Evolutionary conservation across 2,113 vertebrate genomes (phyloP).

Genomic region (Dipodomys spectabilis): DNA sequence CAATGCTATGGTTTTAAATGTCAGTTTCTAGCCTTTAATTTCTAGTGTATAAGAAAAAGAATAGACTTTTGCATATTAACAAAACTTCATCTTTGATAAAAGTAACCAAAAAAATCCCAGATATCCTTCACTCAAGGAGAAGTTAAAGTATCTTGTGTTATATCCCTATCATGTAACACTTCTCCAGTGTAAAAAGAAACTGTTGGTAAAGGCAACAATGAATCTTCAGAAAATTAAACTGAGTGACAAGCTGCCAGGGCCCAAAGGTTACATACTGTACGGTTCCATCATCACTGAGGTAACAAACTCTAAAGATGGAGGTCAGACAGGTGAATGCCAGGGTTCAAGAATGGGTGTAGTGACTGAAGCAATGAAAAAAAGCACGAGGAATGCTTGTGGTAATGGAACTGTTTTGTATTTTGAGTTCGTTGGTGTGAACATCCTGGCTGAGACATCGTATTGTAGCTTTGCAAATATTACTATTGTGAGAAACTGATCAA

Average conservation of each 20-base stretch:
- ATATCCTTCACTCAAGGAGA: not conserved
- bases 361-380: not conserved
- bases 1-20: not conserved
- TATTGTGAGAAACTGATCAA: not conserved
- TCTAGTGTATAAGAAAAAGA: not conserved
- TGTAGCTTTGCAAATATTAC: not conserved
- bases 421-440: not conserved
- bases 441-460: not conserved
- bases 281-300: not conserved
- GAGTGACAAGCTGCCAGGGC: not conserved
- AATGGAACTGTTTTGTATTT: not conserved
- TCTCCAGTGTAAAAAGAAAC: not conserved
- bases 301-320: not conserved
- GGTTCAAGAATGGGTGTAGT: not conserved
- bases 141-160: not conserved
- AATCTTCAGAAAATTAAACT: not conserved
- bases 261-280: not conserved
- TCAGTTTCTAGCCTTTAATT: not conserved
- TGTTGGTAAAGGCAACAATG: not conserved
- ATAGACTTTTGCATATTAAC: not conserved
- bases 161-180: not conserved
- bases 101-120: not conserved
- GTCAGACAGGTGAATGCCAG: not conserved
- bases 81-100: not conserved
- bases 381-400: not conserved